Percentiles rank a stretch among this genome's conserved stretches.
phyloP scores from a whole-genome alignment of 1,140 invertebrate genomes.

The Uloborus diversus region DNA sequence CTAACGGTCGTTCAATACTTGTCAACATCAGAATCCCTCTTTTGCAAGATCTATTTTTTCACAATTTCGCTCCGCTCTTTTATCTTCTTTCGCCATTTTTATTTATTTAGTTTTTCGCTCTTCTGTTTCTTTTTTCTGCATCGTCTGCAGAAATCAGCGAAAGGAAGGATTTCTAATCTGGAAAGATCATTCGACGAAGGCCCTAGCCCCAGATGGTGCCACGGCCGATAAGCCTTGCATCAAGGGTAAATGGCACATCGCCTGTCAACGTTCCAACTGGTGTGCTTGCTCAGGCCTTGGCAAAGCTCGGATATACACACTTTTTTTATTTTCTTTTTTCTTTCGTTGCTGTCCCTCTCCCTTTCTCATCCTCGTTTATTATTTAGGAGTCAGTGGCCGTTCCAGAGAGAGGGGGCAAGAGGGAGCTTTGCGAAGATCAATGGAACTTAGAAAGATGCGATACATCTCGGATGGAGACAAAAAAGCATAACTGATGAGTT shows the following conservation, averaged over 20 bases:
- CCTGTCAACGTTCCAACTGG: slow-evolving; percentile 55
- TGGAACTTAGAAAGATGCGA: slow-evolving; percentile 42
- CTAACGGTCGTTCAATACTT: slow-evolving; percentile 51
- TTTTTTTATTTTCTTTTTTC: slow-evolving; percentile 7
- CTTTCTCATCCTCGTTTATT: slow-evolving; percentile 31
- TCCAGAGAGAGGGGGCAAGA: background rate
- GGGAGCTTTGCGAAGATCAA: slow-evolving; percentile 35
- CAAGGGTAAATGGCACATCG: slow-evolving; percentile 42
- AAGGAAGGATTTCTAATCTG: slow-evolving; percentile 49
- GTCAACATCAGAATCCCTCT: slow-evolving; percentile 55
- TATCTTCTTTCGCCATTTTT: background rate
- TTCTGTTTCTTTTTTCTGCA: background rate
- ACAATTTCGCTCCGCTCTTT: slow-evolving; percentile 21
- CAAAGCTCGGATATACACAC: slow-evolving; percentile 33
- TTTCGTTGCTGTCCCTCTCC: slow-evolving; percentile 6
- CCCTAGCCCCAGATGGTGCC: slow-evolving; percentile 44
- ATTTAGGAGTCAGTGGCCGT: slow-evolving; percentile 53
- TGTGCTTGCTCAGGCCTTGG: slow-evolving; percentile 44
- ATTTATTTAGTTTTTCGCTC: background rate
- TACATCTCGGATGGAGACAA: slow-evolving; percentile 32
- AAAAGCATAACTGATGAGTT: slow-evolving; percentile 51
- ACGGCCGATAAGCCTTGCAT: slow-evolving; percentile 50
- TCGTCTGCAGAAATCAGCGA: slow-evolving; percentile 38
- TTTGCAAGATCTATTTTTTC: slow-evolving; percentile 53
- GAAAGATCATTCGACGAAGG: slow-evolving; percentile 33